Base-by-base conservation (phyloP, 2,888 invertebrate species). In the Standfussiana lucernea region DNA sequence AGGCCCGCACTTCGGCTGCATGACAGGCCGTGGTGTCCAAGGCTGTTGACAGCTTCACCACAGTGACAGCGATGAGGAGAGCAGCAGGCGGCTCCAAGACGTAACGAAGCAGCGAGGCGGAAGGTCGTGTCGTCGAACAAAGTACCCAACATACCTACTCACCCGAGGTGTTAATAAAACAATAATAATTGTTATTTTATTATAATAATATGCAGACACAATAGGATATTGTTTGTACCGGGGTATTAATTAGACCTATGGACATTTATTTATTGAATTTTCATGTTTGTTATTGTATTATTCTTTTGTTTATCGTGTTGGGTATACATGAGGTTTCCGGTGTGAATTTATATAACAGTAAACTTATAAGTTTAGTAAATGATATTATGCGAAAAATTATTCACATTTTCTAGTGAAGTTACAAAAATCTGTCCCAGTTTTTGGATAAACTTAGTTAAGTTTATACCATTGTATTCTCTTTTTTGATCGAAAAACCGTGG, bases 121-220 rank as follows among this genome's bases (percentile, higher is more conserved):
- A n/a, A n/a, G n/a, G n/a, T n/a, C n/a, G n/a, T n/a, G n/a, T n/a
- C n/a, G n/a, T n/a, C n/a, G n/a, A n/a, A n/a, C n/a, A n/a, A n/a
- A n/a, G n/a, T n/a, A n/a, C n/a, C n/a, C n/a, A n/a, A n/a, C 8
- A 73, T 40, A 62, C 65, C 15, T 59, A 71, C 45, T 53, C 35
- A 28, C 4, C 13, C 3, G 56, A 85, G 65, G 83, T 86, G 83
- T 62, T 75, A 86, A 75, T 50, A 74, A 86, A 77, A 82, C 78
- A 86, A 70, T 82, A 77, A 74, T 82, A 50, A 83, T 77, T 65
- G 64, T 77, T 59, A 65, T 65, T 74, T 56, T 77, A 74, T 82
- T 66, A 50, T 80, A 73, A 83, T 85, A 70, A 42, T 71, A 62
- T 82, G 75, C 73, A 28, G 0, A 37, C 2, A 75, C 74, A 79